Evolutionary conservation across 2,113 vertebrate species (phyloP).

Genomic region (Panthera tigris): DNA sequence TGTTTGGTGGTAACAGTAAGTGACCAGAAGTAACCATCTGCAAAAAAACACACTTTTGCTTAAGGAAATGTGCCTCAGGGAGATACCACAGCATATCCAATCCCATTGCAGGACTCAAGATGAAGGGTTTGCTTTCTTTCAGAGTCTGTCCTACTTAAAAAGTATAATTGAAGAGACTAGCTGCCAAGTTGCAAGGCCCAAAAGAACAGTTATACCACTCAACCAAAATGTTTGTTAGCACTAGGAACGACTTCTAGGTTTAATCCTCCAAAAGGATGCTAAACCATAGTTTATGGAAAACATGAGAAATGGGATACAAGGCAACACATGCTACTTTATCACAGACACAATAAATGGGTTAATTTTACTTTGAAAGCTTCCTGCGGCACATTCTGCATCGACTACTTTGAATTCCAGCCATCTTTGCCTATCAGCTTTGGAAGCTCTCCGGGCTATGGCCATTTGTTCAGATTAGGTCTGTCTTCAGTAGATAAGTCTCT

Average conservation of each 20-base stretch:
- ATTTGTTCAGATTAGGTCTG: constrained; percentile 83
- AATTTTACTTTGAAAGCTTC: constrained; percentile 79
- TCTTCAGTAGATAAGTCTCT: constrained; percentile 81
- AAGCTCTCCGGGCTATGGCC: constrained; percentile 68
- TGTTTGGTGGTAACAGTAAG: background rate
- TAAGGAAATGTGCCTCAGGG: constrained; percentile 10
- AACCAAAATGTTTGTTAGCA: constrained; percentile 39
- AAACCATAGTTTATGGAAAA: constrained; percentile 39
- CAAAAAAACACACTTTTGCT: constrained; percentile 22
- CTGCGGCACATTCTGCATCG: background rate
- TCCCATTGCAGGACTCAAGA: background rate
- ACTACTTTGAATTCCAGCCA: constrained; percentile 76
- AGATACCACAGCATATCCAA: background rate
- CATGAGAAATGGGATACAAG: constrained; percentile 51
- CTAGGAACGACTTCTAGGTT: constrained; percentile 25
- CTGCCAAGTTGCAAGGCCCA: background rate
- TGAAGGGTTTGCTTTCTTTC: constrained; percentile 9
- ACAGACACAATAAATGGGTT: constrained; percentile 69
- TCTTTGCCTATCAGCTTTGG: constrained; percentile 66
- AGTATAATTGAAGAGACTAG: constrained; percentile 5
- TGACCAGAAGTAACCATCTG: background rate
- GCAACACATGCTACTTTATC: constrained; percentile 66
- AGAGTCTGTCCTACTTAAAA: constrained; percentile 36
- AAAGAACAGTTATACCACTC: background rate
- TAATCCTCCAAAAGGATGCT: constrained; percentile 45